Conservation (phyloP, 2,888 invertebrate species). For the Lissonota sp. region DNA sequence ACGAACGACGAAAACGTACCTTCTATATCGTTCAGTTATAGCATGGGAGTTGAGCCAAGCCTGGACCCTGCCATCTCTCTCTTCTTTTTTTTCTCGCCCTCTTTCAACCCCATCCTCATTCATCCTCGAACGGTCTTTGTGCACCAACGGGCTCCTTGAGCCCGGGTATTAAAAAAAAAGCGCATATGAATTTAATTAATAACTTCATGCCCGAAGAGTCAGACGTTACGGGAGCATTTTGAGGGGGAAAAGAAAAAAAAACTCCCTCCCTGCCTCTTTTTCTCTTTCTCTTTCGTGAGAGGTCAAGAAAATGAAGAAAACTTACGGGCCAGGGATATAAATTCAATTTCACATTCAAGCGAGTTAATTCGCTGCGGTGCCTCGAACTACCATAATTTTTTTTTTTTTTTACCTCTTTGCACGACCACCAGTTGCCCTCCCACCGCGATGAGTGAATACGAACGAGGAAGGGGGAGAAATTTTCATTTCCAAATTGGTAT, state of each 20-base stretch:
- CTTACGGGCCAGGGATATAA: slow-evolving; percentile 73
- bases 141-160: slow-evolving; percentile 18
- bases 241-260: slow-evolving; percentile 4
- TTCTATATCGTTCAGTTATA: slow-evolving; percentile 33
- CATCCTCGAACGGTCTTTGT: slow-evolving; percentile 34
- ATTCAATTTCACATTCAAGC: slow-evolving; percentile 75
- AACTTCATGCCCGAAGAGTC: slow-evolving; percentile 58
- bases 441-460: slow-evolving; percentile 11
- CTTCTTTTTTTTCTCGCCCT: slow-evolving; percentile 7
- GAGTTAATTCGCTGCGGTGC: slow-evolving; percentile 70
- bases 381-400: slow-evolving; percentile 25
- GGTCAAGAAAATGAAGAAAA: slow-evolving; percentile 74
- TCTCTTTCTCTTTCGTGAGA: slow-evolving; percentile 38
- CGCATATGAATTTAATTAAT: slow-evolving; percentile 72
- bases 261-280: neutral
- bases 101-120: slow-evolving; percentile 21
- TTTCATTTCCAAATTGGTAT: slow-evolving; percentile 66
- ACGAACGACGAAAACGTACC: slow-evolving; percentile 37
- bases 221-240: slow-evolving; percentile 21
- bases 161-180: slow-evolving; percentile 24
- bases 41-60: slow-evolving; percentile 44
- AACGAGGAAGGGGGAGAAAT: slow-evolving; percentile 36
- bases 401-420: slow-evolving; percentile 15
- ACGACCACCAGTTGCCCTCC: slow-evolving; percentile 62
- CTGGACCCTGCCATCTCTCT: slow-evolving; percentile 6